Conservation (phyloP, 2,113 vertebrate genomes). For the Nanorana parkeri region DNA sequence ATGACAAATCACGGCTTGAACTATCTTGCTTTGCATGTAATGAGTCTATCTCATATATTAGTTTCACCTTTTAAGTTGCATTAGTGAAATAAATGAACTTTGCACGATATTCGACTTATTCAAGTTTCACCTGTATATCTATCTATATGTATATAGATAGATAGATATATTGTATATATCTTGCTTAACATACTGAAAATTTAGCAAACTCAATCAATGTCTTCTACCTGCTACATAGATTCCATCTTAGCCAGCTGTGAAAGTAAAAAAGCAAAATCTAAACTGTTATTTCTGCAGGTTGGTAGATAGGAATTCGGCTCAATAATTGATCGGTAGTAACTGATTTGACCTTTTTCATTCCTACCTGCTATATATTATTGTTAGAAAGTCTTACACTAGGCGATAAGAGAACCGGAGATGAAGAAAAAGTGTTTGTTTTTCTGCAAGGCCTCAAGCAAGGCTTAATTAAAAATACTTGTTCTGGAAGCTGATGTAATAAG, state of each 20-base stretch:
- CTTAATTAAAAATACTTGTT: conserved; percentile 48
- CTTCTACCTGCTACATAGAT: conserved; percentile 19
- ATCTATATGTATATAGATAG: too few relatives aligned
- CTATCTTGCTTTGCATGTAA: too few relatives aligned
- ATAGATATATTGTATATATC: background rate
- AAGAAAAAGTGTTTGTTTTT: conserved; percentile 2
- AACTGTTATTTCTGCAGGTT: conserved; percentile 18
- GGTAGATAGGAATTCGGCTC: conserved; percentile 39
- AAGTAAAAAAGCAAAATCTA: conserved; percentile 6
- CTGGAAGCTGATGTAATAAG: conserved; percentile 9
- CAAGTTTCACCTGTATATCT: too few relatives aligned
- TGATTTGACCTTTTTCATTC: conserved; percentile 50
- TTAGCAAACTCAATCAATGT: conserved; percentile 44
- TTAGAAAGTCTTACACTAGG: conserved; percentile 44
- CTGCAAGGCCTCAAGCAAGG: conserved; percentile 23
- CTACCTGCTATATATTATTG: conserved; percentile 33
- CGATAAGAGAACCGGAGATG: conserved; percentile 43
- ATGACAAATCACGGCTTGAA: too few relatives aligned
- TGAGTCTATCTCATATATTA: too few relatives aligned
- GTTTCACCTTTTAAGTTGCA: too few relatives aligned
- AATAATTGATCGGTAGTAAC: conserved; percentile 50
- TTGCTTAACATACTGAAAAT: background rate
- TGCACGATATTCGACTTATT: too few relatives aligned
- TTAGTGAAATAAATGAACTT: too few relatives aligned
- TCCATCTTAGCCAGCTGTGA: conserved; percentile 26